Percentiles rank a stretch among this genome's conserved stretches.
These are phyloP conservation scores for Murina feae DNA, from an alignment of 2,113 vertebrate species.

Conservation along the genomic window DNA sequence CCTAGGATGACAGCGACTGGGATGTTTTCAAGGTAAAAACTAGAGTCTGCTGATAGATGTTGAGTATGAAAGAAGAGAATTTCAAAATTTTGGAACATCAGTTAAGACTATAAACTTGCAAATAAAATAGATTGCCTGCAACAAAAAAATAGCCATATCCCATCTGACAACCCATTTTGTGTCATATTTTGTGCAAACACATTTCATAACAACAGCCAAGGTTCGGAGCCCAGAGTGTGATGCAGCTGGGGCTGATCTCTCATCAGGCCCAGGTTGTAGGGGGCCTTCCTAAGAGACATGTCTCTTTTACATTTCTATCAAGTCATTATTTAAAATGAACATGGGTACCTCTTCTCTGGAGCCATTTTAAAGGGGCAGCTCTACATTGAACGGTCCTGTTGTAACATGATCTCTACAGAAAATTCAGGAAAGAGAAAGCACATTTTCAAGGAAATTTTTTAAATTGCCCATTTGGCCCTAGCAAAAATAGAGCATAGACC, in stretches of 20 bases:
- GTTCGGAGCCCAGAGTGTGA: background rate
- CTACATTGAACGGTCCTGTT: background rate
- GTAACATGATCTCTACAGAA: background rate
- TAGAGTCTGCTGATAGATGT: background rate
- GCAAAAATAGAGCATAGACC: too few species aligned
- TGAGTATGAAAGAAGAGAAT: background rate
- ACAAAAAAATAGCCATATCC: background rate
- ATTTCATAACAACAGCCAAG: background rate
- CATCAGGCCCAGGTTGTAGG: background rate
- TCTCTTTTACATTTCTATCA: background rate
- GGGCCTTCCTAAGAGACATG: background rate
- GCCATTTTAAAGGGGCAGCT: background rate
- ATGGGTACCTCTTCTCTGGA: background rate
- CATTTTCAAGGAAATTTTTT: background rate
- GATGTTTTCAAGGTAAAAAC: background rate
- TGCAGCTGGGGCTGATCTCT: background rate
- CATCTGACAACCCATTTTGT: background rate
- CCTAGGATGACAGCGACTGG: background rate
- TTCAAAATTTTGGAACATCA: background rate
- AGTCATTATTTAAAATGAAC: background rate
- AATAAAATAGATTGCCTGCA: background rate
- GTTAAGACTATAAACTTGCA: background rate
- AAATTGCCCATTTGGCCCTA: background rate
- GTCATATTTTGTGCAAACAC: background rate
- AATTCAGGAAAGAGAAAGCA: background rate